phyloP scores from a whole-genome alignment of 2,113 vertebrate species.

The Xenopus laevis region DNA sequence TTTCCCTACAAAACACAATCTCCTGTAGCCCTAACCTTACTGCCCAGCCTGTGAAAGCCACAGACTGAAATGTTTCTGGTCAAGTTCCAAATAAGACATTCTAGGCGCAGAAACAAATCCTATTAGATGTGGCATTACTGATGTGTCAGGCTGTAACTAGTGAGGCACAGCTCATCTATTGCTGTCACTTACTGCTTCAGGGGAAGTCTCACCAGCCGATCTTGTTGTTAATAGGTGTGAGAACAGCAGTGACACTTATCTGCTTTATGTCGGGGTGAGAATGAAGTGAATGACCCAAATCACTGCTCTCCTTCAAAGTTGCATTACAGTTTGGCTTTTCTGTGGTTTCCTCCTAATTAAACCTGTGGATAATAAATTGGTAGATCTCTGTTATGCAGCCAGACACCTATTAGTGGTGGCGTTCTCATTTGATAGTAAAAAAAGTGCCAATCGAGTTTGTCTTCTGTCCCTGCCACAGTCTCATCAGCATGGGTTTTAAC shows the following conservation, averaged over 20 bases:
- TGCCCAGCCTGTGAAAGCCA: neutral
- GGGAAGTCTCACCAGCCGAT: conserved; percentile 48
- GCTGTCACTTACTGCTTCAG: conserved; percentile 27
- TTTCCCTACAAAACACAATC: too few relatives aligned
- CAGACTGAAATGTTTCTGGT: conserved; percentile 6
- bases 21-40: too few relatives aligned
- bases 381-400: conserved; percentile 7
- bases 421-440: neutral
- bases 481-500: too few relatives aligned
- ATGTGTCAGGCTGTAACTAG: conserved; percentile 4
- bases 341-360: conserved; percentile 12
- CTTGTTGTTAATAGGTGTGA: conserved; percentile 55
- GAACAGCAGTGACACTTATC: conserved; percentile 33
- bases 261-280: conserved; percentile 53
- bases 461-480: too few relatives aligned
- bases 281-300: conserved; percentile 54
- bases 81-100: neutral
- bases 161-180: conserved; percentile 30
- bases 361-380: conserved; percentile 1
- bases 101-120: neutral
- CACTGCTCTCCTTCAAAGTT: conserved; percentile 10
- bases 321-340: neutral
- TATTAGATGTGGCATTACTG: conserved; percentile 6
- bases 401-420: neutral
- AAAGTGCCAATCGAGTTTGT: neutral